These are phyloP conservation scores for Pristionchus exspectatus DNA, from an alignment of 2,888 invertebrate species.

Conservation along the genomic window DNA sequence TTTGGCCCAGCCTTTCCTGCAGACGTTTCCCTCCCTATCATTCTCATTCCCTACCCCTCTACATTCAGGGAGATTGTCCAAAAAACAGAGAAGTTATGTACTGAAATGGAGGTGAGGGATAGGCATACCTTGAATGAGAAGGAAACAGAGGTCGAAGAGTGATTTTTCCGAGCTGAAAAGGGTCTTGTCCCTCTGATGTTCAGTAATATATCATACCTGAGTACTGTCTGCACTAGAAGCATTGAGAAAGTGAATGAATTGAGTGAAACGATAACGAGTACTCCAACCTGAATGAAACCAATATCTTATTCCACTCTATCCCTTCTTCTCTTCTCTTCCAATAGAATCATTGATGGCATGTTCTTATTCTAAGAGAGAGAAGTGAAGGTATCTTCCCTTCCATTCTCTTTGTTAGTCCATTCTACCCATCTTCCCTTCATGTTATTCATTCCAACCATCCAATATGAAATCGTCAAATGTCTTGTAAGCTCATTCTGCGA, in stretches of 20 bases:
- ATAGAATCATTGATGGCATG: background rate
- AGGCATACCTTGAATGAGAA: slow-evolving; percentile 38
- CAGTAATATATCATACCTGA: slow-evolving; percentile 18
- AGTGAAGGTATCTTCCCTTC: background rate
- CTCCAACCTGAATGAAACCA: slow-evolving; percentile 40
- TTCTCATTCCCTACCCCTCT: background rate
- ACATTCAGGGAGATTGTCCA: too few species aligned
- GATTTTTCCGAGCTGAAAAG: slow-evolving; percentile 30
- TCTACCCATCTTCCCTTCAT: slow-evolving; percentile 29
- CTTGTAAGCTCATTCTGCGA: slow-evolving; percentile 1
- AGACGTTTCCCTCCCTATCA: background rate
- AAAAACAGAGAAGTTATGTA: too few species aligned
- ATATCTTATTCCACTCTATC: background rate
- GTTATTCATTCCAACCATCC: slow-evolving; percentile 37
- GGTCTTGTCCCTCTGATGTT: background rate
- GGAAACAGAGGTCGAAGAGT: slow-evolving; percentile 39
- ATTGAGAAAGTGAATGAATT: slow-evolving; percentile 54
- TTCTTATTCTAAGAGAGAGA: background rate
- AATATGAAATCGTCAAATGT: slow-evolving; percentile 16
- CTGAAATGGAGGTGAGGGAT: background rate
- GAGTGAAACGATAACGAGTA: slow-evolving; percentile 27
- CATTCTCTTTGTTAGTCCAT: slow-evolving; percentile 10
- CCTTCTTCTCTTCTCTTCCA: background rate
- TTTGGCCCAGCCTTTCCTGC: too few species aligned
- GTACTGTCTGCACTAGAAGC: slow-evolving; percentile 51